Evolutionary conservation across 1,140 invertebrate genomes (phyloP), one percentile per base, ranked within the genome.

Genomic region (Hyles euphorbiae): DNA sequence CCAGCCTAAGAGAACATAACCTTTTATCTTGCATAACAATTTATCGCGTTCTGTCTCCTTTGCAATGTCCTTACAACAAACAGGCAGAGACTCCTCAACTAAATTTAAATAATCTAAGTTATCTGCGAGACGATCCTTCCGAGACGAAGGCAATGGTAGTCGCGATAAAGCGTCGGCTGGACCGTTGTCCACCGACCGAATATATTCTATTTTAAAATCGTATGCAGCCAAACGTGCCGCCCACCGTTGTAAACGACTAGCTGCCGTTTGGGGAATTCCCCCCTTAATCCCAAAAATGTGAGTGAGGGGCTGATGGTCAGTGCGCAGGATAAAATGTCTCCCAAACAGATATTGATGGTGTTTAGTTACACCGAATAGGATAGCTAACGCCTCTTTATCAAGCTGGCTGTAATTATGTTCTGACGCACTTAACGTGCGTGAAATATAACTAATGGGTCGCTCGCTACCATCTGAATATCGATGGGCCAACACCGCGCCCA

Each of bases 131-230:
- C 46, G 46, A 10, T 9, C 46, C 46, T 47, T 9, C 46, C 10
- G 46, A n/a, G n/a, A n/a, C n/a, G n/a, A n/a, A 47, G 46, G 46
- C 10, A 47, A 47, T 9, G 46, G 46, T 12, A 47, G 10, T 12
- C 46, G 46, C 46, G 46, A 47, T 10, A 47, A 47, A 10, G 46
- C 46, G 10, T 47, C 46, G 9, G 46, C 46, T 12, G 46, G 46
- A n/a, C 46, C 46, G 46, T 47, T 47, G 46, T 47, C 46, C 9
- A 12, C 10, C 3, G 46, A 47, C 10, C 46, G 46, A 3, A 47
- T 9, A 47, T 5, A 47, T 47, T 47, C 46, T 3, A 47, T 10
- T 47, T 47, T 47, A 10, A 47, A 47, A 10, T 47, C 46, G 46
- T 47, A 47, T 47, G 46, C 46, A 3, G 11, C 46, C 46, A 47